Base-by-base conservation (phyloP, 2,888 invertebrate species). In the Notocelia uddmanniana region DNA sequence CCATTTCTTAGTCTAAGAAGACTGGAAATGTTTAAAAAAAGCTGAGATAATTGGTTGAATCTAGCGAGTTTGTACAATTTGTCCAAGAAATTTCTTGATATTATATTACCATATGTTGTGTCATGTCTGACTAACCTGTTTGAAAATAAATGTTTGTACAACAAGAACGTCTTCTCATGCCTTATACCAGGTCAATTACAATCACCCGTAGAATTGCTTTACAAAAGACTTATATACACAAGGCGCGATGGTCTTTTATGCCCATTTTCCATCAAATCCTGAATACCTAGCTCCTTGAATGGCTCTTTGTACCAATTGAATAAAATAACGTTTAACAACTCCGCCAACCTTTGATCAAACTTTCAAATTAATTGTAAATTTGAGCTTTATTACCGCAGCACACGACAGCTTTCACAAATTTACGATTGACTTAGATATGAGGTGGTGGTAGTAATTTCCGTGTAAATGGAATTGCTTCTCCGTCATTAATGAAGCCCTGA, bases 241-340 rank as follows among this genome's bases (percentile, higher is more conserved):
- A n/a, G 45, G n/a, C n/a, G n/a, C 8, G 41, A 8, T 45, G 41
- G 41, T 45, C n/a, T 5, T 8, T 1, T n/a, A 45, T 13, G n/a
- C n/a, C 45, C n/a, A 15, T 41, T 15, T n/a, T 41, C 37, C 15
- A 41, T 5, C 41, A 41, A 41, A 15, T 0, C 41, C 41, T 5
- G 15, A 41, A 41, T 41, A 23, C 41, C 37, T 79, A 77, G 80
- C 80, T 83, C 80, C 79, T 83, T 83, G 84, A 83, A 79, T 78
- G 78, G 75, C 79, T 77, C 83, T 85, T 85, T 86, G 81, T 80
- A 80, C 80, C 82, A 85, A 85, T 87, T 83, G 83, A 83, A 85
- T 85, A 80, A 84, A 84, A 85, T 26, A 69, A 11, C 23, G 10
- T 41, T 1, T n/a, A 57, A 57, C 19, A 68, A 37, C 26, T 34